A percentile compares a stretch with the other conserved stretches of the same genome.
These are phyloP conservation scores for Rugalucina vietnamica DNA, from an alignment of 2,888 invertebrate species.

Conservation along the genomic window DNA sequence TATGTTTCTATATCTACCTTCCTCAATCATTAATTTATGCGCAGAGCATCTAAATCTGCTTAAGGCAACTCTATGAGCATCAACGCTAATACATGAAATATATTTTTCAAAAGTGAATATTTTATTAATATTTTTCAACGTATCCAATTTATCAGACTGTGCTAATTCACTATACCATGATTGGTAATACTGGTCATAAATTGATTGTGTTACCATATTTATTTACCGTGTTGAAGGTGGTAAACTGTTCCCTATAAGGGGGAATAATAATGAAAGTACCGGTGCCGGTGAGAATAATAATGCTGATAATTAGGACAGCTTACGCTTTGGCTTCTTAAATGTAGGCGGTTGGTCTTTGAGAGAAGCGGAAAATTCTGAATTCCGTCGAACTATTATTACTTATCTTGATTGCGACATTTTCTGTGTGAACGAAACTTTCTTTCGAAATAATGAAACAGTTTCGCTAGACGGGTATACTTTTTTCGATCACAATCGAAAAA, in stretches of 20 bases:
- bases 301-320: background rate
- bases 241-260: background rate
- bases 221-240: background rate
- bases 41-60: background rate
- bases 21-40: background rate
- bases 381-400: background rate
- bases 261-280: background rate
- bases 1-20: conserved; percentile 17
- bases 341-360: background rate
- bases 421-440: background rate
- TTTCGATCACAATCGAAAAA: background rate
- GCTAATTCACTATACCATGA: background rate
- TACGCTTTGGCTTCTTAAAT: background rate
- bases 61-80: background rate
- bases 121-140: background rate
- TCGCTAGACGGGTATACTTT: background rate
- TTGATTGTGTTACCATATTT: background rate
- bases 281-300: background rate
- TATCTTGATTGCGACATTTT: background rate
- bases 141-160: background rate
- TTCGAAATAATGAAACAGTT: background rate
- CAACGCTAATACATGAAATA: background rate
- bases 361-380: background rate
- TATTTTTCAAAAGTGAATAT: background rate
- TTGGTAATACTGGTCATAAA: background rate